These are phyloP conservation scores for Crioceris asparagi DNA, from an alignment of 2,888 invertebrate genomes.

Conservation along the genomic window DNA sequence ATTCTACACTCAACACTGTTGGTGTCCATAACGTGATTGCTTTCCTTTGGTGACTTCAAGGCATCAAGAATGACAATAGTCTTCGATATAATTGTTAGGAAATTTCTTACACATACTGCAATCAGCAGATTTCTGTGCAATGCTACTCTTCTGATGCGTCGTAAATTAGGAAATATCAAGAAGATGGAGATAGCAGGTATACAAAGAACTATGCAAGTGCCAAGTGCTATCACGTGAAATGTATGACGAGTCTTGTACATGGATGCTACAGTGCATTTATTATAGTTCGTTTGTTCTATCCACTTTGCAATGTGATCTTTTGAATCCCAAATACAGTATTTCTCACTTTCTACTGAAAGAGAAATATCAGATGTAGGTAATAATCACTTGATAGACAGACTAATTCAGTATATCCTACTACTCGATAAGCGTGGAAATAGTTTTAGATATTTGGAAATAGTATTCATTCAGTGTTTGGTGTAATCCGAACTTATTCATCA, in stretches of 20 bases:
- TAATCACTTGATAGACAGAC: no score
- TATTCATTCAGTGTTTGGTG: no score
- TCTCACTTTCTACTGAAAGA: slow-evolving; percentile 47
- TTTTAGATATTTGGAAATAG: no score
- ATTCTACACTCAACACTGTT: slow-evolving; percentile 45
- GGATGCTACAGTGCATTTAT: slow-evolving; percentile 45
- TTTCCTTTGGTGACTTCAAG: slow-evolving; percentile 37
- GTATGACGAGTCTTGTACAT: slow-evolving; percentile 42
- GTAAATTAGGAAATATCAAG: slow-evolving; percentile 43
- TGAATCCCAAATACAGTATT: slow-evolving; percentile 43
- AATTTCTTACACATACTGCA: slow-evolving; percentile 46
- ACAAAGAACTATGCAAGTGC: slow-evolving; percentile 43
- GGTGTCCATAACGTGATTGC: slow-evolving; percentile 38
- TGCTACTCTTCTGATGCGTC: slow-evolving; percentile 39
- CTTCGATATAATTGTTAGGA: slow-evolving; percentile 47
- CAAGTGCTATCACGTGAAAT: slow-evolving; percentile 44
- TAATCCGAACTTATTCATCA: no score
- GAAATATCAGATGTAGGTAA: no score
- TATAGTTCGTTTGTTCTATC: slow-evolving; percentile 49
- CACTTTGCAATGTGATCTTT: slow-evolving; percentile 34
- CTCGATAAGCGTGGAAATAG: no score
- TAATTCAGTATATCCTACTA: no score
- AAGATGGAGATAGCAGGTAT: slow-evolving; percentile 49
- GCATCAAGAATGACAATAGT: slow-evolving; percentile 48
- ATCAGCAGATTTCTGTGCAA: slow-evolving; percentile 51